Evolutionary conservation across 2,888 invertebrate genomes (phyloP), one percentile per base, ranked within the genome.

Genomic region (Autographa pulchrina): DNA sequence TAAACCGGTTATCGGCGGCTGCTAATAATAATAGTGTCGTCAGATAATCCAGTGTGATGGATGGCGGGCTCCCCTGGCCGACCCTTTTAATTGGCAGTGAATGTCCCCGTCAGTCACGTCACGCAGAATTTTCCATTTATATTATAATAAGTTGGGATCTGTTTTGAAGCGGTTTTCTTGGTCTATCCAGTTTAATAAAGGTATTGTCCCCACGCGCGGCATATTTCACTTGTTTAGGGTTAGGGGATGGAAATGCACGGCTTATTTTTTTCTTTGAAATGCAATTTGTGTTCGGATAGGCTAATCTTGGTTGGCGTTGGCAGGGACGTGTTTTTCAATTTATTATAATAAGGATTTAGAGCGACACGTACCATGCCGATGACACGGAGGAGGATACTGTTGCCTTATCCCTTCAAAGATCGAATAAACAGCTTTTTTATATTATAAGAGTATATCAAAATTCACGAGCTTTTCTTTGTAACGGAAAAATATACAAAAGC

Each of bases 61-160:
- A 94, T 94, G 93, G 90, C 93, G 89, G 90, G 75, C 58, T 80
- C 87, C 85, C 87, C 87, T 83, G 88, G 77, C 89, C 92, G 93
- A 94, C 95, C 95, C 94, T 94, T 95, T 94, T 95, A 95, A 95
- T 95, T 95, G 95, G 90, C 91, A 74, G 89, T 91, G 91, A 90
- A 89, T 90, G 87, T 89, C 87, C 86, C 88, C 90, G 89, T 84
- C 90, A 90, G 75, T 93, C 93, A 93, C 92, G 89, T 92, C 93
- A 92, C 88, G 88, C 86, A 79, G 88, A 89, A 88, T 90, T 93
- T 93, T 92, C 95, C 90, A 95, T 95, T 94, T 95, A 94, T 94
- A 95, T 95, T 95, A 95, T 94, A 95, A 95, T 95, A 92, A 93
- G 94, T 92, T 93, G 88, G 73, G 82, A 87, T 89, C 88, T 86